A percentile compares a stretch with the other conserved stretches of the same genome.
Conservation (phyloP, 2,113 vertebrate genomes). For the Merops nubicus region DNA sequence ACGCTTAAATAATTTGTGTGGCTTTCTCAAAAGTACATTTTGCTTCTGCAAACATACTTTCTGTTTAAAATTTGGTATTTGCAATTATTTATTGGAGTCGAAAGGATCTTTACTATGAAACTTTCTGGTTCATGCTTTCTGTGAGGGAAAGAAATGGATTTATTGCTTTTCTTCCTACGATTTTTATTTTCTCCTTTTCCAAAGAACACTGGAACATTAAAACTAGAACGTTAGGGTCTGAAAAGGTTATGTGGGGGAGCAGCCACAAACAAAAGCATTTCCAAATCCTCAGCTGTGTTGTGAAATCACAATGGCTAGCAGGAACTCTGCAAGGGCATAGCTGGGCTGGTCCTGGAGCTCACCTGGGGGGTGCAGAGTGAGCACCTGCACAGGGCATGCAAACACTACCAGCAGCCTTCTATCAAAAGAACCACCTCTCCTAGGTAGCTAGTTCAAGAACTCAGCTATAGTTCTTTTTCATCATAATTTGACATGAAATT, state of each 20-base stretch:
- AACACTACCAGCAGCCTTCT: background rate
- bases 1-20: background rate
- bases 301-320: background rate
- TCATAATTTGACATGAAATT: background rate
- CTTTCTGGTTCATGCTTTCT: background rate
- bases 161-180: background rate
- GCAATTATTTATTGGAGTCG: background rate
- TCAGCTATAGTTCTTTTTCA: background rate
- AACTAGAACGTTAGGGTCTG: background rate
- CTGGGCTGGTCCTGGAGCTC: background rate
- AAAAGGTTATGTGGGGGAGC: background rate
- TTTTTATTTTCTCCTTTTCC: background rate
- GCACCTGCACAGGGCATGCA: fast-evolving
- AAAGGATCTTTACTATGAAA: background rate
- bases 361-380: background rate
- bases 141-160: background rate
- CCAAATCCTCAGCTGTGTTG: background rate
- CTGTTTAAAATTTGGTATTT: background rate
- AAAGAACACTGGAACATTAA: background rate
- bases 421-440: background rate
- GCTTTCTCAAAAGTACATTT: background rate
- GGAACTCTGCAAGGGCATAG: background rate
- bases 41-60: background rate
- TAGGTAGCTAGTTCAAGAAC: background rate
- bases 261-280: background rate